phyloP scores from a whole-genome alignment of 2,113 vertebrate species.

The Edolisoma coerulescens region DNA sequence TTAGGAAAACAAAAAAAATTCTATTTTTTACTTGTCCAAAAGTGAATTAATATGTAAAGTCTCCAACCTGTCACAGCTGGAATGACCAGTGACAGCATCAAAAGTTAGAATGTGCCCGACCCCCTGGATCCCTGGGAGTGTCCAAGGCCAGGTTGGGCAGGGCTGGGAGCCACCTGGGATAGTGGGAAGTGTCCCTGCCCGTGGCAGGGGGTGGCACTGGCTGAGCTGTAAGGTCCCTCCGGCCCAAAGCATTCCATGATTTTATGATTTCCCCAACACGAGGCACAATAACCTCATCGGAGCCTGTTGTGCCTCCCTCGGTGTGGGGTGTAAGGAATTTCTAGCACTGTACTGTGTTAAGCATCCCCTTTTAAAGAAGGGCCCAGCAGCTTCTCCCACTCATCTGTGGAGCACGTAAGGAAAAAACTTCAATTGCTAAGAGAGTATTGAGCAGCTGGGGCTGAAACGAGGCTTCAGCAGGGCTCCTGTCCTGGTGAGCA shows the following conservation, averaged over 20 bases:
- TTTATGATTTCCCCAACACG: accelerated
- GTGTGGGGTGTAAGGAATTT: background rate
- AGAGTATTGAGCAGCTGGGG: background rate
- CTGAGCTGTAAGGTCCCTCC: background rate
- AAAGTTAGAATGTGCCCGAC: accelerated
- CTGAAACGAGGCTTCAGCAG: background rate
- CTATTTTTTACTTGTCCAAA: background rate
- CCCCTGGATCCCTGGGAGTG: background rate
- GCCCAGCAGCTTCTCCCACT: background rate
- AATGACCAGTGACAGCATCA: background rate
- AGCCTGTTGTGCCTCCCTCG: background rate
- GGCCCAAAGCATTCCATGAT: background rate
- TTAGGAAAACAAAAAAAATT: background rate
- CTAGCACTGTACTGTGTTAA: background rate
- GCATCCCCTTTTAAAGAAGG: background rate
- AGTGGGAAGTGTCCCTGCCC: background rate
- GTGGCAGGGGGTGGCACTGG: background rate
- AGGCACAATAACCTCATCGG: accelerated
- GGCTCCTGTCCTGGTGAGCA: background rate
- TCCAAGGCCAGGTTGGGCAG: accelerated
- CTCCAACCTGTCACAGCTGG: background rate
- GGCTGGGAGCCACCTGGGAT: background rate
- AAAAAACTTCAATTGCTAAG: background rate
- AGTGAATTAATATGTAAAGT: background rate
- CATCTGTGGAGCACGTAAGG: background rate